Conservation (phyloP, 2,888 invertebrate species). For the Tolmerus cingulatus region DNA sequence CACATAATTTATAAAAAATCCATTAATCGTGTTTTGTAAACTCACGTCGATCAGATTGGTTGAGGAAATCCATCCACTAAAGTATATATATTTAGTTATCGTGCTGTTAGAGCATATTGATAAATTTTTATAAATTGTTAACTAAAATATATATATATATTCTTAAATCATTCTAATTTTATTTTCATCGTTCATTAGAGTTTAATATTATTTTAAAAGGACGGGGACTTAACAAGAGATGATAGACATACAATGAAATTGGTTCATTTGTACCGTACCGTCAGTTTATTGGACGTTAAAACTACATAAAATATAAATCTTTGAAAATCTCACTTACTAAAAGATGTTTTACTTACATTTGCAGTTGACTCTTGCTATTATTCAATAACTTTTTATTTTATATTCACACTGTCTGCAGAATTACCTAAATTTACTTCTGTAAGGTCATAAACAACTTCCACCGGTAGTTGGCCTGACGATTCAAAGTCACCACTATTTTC, state of each 20-base stretch:
- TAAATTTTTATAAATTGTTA: conserved; percentile 28
- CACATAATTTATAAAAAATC: conserved; percentile 17
- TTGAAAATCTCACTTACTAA: neutral
- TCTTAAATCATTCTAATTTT: conserved; percentile 2
- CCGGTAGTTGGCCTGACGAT: neutral
- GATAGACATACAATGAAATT: neutral
- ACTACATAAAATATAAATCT: neutral
- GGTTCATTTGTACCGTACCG: neutral
- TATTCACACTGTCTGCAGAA: neutral
- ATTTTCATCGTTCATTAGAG: neutral
- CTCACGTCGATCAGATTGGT: neutral
- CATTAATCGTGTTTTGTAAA: conserved; percentile 9
- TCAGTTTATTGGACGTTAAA: neutral
- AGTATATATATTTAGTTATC: conserved; percentile 1
- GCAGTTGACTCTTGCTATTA: neutral
- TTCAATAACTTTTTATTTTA: neutral
- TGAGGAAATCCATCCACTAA: conserved; percentile 30
- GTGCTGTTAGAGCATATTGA: neutral
- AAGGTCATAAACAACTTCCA: neutral
- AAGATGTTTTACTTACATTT: neutral
- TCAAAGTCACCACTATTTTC: neutral
- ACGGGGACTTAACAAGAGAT: neutral
- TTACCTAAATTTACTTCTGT: neutral
- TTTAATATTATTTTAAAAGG: neutral
- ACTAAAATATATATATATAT: conserved; percentile 20